Percentiles rank a stretch among this genome's conserved stretches.
These are phyloP conservation scores for Hypotaenidia okinawae DNA, from an alignment of 2,797 vertebrate genomes.

Conservation along the genomic window DNA sequence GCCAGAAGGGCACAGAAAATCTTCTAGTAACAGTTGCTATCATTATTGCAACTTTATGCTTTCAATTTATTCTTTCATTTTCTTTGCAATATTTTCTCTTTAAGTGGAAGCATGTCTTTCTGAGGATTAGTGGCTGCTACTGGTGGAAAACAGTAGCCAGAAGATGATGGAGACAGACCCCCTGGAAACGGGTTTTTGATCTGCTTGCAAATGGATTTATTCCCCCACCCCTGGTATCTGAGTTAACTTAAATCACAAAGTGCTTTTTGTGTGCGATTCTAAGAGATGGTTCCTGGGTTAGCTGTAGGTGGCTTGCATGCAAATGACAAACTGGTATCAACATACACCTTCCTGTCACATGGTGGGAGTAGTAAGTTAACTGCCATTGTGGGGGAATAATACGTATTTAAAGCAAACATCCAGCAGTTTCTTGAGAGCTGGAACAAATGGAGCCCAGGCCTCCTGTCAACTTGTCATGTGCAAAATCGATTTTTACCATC, in stretches of 20 bases:
- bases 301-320: background rate
- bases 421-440: background rate
- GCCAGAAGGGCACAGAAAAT: slow-evolving; percentile 20
- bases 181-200: background rate
- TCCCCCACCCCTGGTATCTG: background rate
- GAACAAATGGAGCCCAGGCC: background rate
- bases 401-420: slow-evolving; percentile 34
- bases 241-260: background rate
- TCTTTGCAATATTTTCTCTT: background rate
- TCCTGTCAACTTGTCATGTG: slow-evolving; percentile 20
- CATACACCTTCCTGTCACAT: background rate
- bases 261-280: background rate
- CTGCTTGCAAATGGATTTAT: background rate
- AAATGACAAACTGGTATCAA: background rate
- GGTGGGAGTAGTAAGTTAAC: slow-evolving; percentile 8
- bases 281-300: background rate
- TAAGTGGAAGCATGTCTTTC: background rate
- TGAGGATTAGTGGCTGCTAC: background rate
- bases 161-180: background rate
- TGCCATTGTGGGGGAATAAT: background rate
- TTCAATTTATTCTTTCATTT: slow-evolving; percentile 32
- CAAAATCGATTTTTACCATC: background rate
- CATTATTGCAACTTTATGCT: slow-evolving; percentile 15
- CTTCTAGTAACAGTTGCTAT: slow-evolving; percentile 1
- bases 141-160: background rate